These are phyloP conservation scores for Synergus itoensis DNA, from an alignment of 2,888 invertebrate genomes.

Conservation along the genomic window DNA sequence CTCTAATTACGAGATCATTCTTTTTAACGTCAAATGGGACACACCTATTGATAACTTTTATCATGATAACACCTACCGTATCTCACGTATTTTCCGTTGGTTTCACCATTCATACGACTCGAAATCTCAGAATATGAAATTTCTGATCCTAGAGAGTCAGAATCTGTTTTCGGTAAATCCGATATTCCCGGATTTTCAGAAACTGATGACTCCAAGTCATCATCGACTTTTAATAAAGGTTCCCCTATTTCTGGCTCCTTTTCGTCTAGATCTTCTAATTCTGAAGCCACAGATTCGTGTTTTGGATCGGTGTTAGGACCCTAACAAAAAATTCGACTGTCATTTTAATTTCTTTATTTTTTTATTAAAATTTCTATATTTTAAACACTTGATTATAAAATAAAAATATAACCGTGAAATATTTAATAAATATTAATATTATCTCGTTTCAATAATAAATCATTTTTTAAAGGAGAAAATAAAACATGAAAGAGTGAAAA, in stretches of 20 bases:
- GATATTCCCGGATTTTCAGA: not conserved
- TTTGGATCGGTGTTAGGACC: not conserved
- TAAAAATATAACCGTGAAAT: not conserved
- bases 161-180: not conserved
- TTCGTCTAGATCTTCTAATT: slow-evolving; percentile 10
- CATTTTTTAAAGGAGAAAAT: not conserved
- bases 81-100: slow-evolving; percentile 69
- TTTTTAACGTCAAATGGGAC: slow-evolving; percentile 58
- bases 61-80: slow-evolving; percentile 69
- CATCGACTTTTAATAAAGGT: not conserved
- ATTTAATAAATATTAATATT: not conserved
- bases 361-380: not conserved
- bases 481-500: no score
- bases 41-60: slow-evolving; percentile 72
- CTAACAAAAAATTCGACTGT: not conserved
- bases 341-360: not conserved
- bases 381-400: not conserved
- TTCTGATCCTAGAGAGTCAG: slow-evolving; percentile 32
- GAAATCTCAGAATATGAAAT: slow-evolving; percentile 10
- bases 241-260: not conserved
- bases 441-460: not conserved
- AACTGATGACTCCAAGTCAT: not conserved
- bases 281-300: slow-evolving; percentile 6
- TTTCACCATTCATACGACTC: slow-evolving; percentile 69
- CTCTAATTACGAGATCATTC: not conserved